phyloP scores from a whole-genome alignment of 2,113 vertebrate species.

The Drymodes brunneopygia region DNA sequence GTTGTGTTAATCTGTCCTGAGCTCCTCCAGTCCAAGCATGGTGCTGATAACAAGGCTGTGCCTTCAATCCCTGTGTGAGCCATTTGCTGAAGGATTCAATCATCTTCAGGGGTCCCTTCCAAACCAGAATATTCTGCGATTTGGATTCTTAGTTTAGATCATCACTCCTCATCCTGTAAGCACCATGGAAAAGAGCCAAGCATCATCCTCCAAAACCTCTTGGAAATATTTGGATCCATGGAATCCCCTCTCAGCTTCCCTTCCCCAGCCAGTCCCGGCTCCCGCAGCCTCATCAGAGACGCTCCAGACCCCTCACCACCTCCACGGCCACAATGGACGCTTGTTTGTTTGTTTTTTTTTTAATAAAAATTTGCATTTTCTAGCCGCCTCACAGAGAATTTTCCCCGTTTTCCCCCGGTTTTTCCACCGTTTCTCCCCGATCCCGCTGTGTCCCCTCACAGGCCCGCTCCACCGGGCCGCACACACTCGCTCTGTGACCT shows the following conservation, averaged over 20 bases:
- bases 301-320: neutral
- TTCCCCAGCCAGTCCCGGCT: neutral
- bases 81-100: fast-evolving
- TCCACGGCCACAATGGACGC: neutral
- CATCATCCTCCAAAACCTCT: neutral
- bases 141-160: neutral
- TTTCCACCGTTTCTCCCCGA: too few species aligned
- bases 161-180: neutral
- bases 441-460: neutral
- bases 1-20: neutral
- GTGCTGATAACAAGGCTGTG: fast-evolving
- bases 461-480: neutral
- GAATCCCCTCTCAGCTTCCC: neutral
- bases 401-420: neutral
- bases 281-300: neutral
- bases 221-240: fast-evolving
- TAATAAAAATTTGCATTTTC: neutral
- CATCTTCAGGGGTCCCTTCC: neutral
- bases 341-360: neutral
- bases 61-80: neutral
- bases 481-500: neutral
- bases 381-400: neutral
- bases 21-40: fast-evolving
- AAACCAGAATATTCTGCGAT: neutral
- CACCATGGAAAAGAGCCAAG: neutral